Evolutionary conservation across 2,113 vertebrate species (phyloP).

Genomic region (Carollia perspicillata): DNA sequence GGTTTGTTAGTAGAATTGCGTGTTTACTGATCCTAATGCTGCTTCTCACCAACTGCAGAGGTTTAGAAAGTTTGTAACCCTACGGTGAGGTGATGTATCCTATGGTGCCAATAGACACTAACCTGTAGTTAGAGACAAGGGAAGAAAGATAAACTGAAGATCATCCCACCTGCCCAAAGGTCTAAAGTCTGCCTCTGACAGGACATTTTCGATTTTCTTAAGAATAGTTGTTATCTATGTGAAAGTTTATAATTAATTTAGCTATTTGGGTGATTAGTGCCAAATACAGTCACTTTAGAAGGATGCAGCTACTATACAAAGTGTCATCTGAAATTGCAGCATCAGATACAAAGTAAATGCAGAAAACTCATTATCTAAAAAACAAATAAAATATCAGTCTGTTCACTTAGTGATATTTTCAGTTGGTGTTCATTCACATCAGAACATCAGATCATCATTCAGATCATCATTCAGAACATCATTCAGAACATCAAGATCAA

Average conservation of each 20-base stretch:
- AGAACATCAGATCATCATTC: too few species aligned
- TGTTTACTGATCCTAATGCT: neutral
- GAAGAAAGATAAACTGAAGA: neutral
- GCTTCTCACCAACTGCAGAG: neutral
- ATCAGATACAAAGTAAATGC: neutral
- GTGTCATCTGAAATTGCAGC: neutral
- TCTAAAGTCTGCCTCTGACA: neutral
- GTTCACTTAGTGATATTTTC: neutral
- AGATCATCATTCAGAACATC: constrained; percentile 16
- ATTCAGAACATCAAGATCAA: neutral
- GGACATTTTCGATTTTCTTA: neutral
- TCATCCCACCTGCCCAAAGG: too few species aligned
- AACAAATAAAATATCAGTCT: rapidly evolving
- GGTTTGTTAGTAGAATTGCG: neutral
- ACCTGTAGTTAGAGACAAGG: neutral
- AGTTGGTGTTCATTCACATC: neutral
- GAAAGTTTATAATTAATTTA: neutral
- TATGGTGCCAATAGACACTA: neutral
- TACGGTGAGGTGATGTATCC: neutral
- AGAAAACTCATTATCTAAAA: neutral
- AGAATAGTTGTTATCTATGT: neutral
- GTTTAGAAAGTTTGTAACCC: neutral
- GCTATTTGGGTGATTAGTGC: neutral
- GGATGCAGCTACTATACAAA: neutral
- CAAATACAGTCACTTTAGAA: neutral